Base-by-base conservation (phyloP, 2,113 vertebrate species). In the Chelonoidis abingdonii region DNA sequence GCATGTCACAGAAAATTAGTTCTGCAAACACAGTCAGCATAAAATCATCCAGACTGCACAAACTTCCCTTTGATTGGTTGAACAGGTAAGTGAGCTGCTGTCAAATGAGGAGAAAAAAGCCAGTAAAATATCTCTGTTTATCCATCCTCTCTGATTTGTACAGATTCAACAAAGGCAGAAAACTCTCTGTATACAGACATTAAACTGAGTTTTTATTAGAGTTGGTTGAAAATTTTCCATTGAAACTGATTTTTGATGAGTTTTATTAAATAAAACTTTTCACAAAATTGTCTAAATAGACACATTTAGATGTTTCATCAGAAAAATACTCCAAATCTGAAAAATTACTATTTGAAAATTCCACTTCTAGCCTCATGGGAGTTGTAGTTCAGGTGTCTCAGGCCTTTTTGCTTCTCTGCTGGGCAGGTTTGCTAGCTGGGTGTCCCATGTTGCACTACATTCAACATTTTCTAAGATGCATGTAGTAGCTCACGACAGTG, bases 21-120 rank as follows among this genome's bases (percentile, higher is more conserved):
- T 0, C 19, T 56, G 27, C n/a, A 72, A 80, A 83, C 10, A 3
- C 31, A 24, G 5, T 6, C 1, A 3, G 54, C 82, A 25, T 1
- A 1, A 52, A 89, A n/a, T 3, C 52, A 65, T 19, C 16, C 62
- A 19, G n/a, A 84, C 54, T 24, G 10, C 75, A 47, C 44, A 29
- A n/a, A 6, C 24, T 78, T 78, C 7, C 11, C 44, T 38, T 31
- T 78, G 57, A 10, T 44, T 84, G 29, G 11, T 54, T 84, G 5
- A 1, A 53, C 76, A 62, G n/a, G 9, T 84, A 38, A 2, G 38
- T 81, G 2, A 56, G 62, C 29, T 83, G 22, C 62, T 4, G 0
- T 76, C 59, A 56, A 10, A 35, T 0, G 2, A 76, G 85, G 8
- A 8, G 16, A 44, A 86, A 56, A 57, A 65, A 47, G 27, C 27